A percentile compares a stretch with the other conserved stretches of the same genome.
Conservation (phyloP, 2,888 invertebrate genomes). For the Drosophila bunnanda region DNA sequence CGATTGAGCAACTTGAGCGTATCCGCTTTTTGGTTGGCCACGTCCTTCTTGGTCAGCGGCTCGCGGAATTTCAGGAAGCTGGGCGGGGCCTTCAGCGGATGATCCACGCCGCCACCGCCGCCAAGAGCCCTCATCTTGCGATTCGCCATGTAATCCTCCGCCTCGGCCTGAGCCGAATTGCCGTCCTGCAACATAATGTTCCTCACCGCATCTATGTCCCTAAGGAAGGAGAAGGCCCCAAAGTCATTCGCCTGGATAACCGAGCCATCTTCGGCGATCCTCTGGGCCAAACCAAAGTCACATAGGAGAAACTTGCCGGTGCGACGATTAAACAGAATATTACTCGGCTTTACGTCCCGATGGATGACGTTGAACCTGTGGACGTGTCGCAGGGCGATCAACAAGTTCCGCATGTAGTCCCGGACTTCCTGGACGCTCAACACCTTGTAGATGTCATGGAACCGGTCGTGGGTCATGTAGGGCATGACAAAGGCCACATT, state of each 20-base stretch:
- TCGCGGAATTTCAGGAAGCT: slow-evolving; percentile 22
- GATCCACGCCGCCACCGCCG: slow-evolving; percentile 38
- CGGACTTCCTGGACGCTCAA: slow-evolving; percentile 89
- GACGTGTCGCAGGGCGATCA: slow-evolving; percentile 91
- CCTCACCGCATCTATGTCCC: slow-evolving; percentile 50
- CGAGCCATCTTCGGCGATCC: slow-evolving; percentile 70
- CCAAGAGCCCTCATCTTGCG: slow-evolving; percentile 41
- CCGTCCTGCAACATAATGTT: slow-evolving; percentile 52
- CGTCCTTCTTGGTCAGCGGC: slow-evolving; percentile 86
- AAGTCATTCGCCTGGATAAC: slow-evolving; percentile 56
- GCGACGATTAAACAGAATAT: slow-evolving; percentile 93
- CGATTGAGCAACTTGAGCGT: slow-evolving; percentile 70
- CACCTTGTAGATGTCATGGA: slow-evolving; percentile 90
- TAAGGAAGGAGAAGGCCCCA: slow-evolving; percentile 16
- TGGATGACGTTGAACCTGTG: slow-evolving; percentile 94
- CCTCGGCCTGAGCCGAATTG: slow-evolving; percentile 57
- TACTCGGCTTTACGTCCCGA: slow-evolving; percentile 95
- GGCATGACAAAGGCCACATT: slow-evolving; percentile 96
- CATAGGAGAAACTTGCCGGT: slow-evolving; percentile 91
- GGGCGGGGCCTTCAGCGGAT: slow-evolving; percentile 2
- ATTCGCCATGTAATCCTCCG: slow-evolving; percentile 48
- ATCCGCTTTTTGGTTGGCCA: slow-evolving; percentile 63
- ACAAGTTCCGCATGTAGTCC: slow-evolving; percentile 91
- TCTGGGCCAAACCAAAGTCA: slow-evolving; percentile 95
- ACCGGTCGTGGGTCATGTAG: slow-evolving; percentile 92